phyloP scores from a whole-genome alignment of 2,888 invertebrate species.

The Drosophila barbarae region DNA sequence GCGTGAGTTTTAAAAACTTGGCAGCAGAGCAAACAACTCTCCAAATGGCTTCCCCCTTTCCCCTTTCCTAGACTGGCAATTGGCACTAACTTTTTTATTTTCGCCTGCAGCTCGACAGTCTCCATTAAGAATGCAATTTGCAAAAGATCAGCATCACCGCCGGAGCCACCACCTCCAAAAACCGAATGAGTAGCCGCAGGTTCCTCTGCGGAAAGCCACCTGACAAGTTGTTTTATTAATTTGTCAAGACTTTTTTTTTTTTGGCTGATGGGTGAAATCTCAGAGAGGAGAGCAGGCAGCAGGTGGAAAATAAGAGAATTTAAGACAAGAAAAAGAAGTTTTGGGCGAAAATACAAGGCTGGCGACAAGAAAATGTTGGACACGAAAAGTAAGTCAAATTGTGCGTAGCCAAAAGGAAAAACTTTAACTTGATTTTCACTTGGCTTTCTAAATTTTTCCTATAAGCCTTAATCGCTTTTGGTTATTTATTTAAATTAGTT shows the following conservation, averaged over 20 bases:
- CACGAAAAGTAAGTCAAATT: slow-evolving; percentile 43
- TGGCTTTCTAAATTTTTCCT: slow-evolving; percentile 3
- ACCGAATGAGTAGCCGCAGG: slow-evolving; percentile 26
- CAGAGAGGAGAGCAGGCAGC: slow-evolving; percentile 5
- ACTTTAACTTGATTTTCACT: slow-evolving; percentile 6
- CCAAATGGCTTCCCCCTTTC: background rate
- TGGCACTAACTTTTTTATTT: slow-evolving; percentile 17
- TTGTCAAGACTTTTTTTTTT: slow-evolving; percentile 66
- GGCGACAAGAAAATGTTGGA: slow-evolving; percentile 17
- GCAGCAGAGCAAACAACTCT: slow-evolving; percentile 16
- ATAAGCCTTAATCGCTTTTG: slow-evolving; percentile 2
- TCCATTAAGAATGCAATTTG: slow-evolving; percentile 72
- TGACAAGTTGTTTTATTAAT: slow-evolving; percentile 66
- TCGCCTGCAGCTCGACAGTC: slow-evolving; percentile 37
- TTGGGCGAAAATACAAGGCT: background rate
- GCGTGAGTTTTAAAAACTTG: slow-evolving; percentile 9
- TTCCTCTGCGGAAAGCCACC: slow-evolving; percentile 37
- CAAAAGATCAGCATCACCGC: slow-evolving; percentile 33
- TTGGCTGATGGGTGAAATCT: slow-evolving; percentile 68
- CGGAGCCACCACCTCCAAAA: slow-evolving; percentile 18
- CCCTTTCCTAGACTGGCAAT: slow-evolving; percentile 1
- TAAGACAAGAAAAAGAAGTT: slow-evolving; percentile 8
- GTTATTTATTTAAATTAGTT: slow-evolving; percentile 4
- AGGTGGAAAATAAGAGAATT: slow-evolving; percentile 31
- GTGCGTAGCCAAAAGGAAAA: slow-evolving; percentile 26